Evolutionary conservation across 2,113 vertebrate species (phyloP).

Genomic region (Zingel zingel): DNA sequence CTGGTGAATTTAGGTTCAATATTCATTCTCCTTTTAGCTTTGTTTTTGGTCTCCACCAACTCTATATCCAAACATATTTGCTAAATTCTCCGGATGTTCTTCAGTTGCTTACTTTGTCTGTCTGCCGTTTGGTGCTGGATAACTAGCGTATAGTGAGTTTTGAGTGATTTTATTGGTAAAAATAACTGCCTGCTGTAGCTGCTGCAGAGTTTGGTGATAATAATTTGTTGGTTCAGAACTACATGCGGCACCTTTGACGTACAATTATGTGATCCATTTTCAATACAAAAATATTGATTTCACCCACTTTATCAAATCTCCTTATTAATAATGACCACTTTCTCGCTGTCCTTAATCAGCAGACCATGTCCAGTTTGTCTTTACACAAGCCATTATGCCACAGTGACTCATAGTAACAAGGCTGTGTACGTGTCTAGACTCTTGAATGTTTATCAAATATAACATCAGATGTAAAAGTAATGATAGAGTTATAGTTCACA

Average conservation of each 20-base stretch:
- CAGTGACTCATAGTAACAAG: neutral
- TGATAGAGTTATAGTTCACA: slow-evolving; percentile 44
- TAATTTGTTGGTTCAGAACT: neutral
- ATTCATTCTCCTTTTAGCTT: too few relatives aligned
- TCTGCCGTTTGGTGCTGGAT: neutral
- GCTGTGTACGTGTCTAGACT: slow-evolving; percentile 37
- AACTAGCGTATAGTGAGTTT: neutral
- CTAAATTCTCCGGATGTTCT: too few relatives aligned
- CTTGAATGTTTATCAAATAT: slow-evolving; percentile 13
- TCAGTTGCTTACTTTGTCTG: too few relatives aligned
- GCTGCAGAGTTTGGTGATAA: neutral
- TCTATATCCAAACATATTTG: too few relatives aligned
- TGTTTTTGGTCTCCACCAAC: too few relatives aligned
- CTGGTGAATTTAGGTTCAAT: too few relatives aligned
- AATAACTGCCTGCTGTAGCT: neutral
- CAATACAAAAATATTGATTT: neutral
- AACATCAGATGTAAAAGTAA: slow-evolving; percentile 23
- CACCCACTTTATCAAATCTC: neutral
- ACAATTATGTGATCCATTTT: neutral
- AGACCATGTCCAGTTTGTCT: neutral
- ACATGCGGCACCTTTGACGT: neutral
- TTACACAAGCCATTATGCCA: neutral
- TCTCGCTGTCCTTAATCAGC: neutral
- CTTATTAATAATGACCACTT: too few relatives aligned
- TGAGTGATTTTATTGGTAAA: neutral